Percentiles rank a stretch among this genome's conserved stretches.
These are phyloP conservation scores for Scatophagus argus DNA, from an alignment of 2,113 vertebrate genomes.

Conservation along the genomic window DNA sequence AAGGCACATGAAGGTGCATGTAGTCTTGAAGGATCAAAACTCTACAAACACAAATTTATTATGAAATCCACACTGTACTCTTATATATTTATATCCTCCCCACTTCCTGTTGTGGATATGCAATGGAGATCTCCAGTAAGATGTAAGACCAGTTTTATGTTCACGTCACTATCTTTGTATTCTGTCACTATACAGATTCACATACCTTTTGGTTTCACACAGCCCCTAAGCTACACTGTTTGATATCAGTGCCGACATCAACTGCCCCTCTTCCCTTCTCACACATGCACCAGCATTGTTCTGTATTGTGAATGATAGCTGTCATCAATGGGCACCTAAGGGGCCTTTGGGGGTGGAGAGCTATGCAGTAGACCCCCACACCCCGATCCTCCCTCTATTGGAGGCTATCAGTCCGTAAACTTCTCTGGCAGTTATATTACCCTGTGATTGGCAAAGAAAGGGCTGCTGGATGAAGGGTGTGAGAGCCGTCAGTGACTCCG, in stretches of 20 bases:
- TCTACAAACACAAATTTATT: background rate
- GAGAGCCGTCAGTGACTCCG: constrained; percentile 33
- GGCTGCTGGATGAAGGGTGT: constrained; percentile 21
- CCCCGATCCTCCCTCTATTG: constrained; percentile 36
- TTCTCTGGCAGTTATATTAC: constrained; percentile 57
- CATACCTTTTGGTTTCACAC: background rate
- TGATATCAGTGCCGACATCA: constrained; percentile 47
- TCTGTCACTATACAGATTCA: background rate
- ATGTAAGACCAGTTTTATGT: background rate
- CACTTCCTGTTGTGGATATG: background rate
- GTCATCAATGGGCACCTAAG: constrained; percentile 47
- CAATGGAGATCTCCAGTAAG: background rate
- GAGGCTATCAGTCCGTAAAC: constrained; percentile 67
- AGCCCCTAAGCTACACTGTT: constrained; percentile 2
- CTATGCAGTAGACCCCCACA: constrained; percentile 50
- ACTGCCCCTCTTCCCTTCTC: constrained; percentile 13
- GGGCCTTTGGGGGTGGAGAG: constrained; percentile 36
- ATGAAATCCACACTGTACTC: background rate
- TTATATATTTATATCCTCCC: background rate
- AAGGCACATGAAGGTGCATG: constrained; percentile 1
- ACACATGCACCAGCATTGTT: constrained; percentile 51
- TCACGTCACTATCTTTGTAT: background rate
- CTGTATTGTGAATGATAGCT: constrained; percentile 60
- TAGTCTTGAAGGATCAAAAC: constrained; percentile 1
- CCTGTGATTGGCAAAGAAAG: constrained; percentile 53